Evolutionary conservation across 2,888 invertebrate species (phyloP).

Genomic region (Mactromeris polynyma): DNA sequence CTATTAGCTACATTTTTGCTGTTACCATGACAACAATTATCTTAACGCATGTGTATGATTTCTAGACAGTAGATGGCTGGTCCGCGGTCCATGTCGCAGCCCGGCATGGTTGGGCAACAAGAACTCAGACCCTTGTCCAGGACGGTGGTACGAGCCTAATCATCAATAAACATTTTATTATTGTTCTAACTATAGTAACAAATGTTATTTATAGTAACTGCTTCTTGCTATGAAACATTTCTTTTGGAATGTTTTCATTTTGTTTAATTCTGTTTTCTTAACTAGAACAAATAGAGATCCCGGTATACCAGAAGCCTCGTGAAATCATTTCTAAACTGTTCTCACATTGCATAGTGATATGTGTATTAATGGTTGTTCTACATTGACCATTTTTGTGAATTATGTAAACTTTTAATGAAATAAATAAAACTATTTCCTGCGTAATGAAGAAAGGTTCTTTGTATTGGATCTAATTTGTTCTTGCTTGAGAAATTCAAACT

Average conservation of each 20-base stretch:
- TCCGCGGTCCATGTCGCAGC: constrained; percentile 58
- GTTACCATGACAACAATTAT: neutral
- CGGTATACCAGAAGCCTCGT: neutral
- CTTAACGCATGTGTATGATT: constrained; percentile 31
- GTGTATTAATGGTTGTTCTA: neutral
- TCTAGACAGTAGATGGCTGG: constrained; percentile 61
- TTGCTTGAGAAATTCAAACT: neutral
- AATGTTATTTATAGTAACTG: constrained; percentile 34
- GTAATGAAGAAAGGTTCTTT: no score
- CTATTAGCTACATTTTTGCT: neutral
- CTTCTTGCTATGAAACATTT: constrained; percentile 25
- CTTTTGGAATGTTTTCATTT: neutral
- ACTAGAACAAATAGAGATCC: neutral
- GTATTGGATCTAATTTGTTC: neutral
- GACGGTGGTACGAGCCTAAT: constrained; percentile 58
- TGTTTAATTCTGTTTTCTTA: neutral
- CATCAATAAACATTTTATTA: constrained; percentile 4
- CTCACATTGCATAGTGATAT: neutral
- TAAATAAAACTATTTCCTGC: no score
- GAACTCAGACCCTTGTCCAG: constrained; percentile 55
- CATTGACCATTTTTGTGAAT: neutral
- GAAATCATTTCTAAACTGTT: neutral
- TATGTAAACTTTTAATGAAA: no score
- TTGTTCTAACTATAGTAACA: constrained; percentile 30
- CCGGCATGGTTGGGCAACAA: constrained; percentile 53